Evolutionary conservation across 2,797 vertebrate species (phyloP), one percentile per base, ranked within the genome.

Genomic region (Carapus acus): DNA sequence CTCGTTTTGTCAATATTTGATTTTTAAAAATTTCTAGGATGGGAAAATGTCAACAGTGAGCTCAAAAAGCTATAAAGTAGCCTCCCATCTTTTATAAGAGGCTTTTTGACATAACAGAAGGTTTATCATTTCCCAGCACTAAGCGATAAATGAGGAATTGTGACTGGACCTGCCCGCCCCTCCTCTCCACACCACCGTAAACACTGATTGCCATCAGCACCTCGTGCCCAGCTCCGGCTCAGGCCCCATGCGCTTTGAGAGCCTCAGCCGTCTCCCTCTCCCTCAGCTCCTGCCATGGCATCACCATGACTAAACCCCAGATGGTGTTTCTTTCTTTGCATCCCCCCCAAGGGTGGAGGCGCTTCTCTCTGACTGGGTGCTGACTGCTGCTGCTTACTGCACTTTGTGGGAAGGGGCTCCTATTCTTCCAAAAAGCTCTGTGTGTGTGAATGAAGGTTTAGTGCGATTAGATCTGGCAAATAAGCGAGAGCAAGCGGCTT

Each of bases 261-360:
- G 39, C 69, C 66, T 64, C 71, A 69, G 58, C 62, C 58, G 64
- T 44, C 69, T 58, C 43, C 66, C 74, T 50, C 58, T 78, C 59
- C 59, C 69, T 61, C 56, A 73, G 71, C 80, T 74, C 71, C 79
- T 65, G 78, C 79, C 82, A 79, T 88, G 86, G 88, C 87, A 88
- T 84, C 83, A 88, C 85, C 88, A 88, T 87, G 84, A 88, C 86
- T 88, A 88, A 89, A 87, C 80, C 85, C 84, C 88, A 90, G 88
- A 89, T 90, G 86, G 87, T 88, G 79, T 77, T 68, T 84, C 83
- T 85, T 86, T 85, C 71, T 82, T 82, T 81, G 59, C 50, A 57
- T 81, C 80, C 71, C 85, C 84, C 86, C 86, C 74, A 74, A 85
- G 84, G 83, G 74, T 83, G 79, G 75, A 85, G 82, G 85, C 78